Percentiles rank a stretch among this genome's conserved stretches.
phyloP scores from a whole-genome alignment of 2,113 vertebrate species.

The Passer montanus region DNA sequence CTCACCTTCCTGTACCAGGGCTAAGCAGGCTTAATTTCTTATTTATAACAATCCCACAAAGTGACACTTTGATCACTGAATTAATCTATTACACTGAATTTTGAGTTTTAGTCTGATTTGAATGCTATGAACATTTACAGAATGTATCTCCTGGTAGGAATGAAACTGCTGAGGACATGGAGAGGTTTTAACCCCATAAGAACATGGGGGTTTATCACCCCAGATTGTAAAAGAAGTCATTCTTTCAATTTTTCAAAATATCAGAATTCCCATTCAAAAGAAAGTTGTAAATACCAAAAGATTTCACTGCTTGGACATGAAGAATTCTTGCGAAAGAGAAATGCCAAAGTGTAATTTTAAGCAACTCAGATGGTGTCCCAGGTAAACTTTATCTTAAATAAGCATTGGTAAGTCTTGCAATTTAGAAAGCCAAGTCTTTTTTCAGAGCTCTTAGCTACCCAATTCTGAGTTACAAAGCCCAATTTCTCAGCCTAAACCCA shows the following conservation, averaged over 20 bases:
- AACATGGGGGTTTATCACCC: neutral
- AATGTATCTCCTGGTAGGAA: fast-evolving
- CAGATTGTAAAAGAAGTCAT: neutral
- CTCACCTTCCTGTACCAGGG: neutral
- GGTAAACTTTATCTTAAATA: neutral
- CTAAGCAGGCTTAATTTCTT: neutral
- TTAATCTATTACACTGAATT: neutral
- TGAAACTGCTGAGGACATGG: neutral
- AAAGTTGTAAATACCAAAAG: neutral
- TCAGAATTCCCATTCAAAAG: neutral
- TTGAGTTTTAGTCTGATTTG: neutral
- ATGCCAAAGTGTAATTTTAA: neutral
- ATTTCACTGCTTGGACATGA: neutral
- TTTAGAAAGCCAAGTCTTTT: neutral
- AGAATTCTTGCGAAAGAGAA: neutral
- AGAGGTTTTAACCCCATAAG: neutral
- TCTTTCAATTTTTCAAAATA: neutral
- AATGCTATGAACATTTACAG: neutral
- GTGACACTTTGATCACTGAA: neutral
- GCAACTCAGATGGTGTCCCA: neutral
- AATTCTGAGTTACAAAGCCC: neutral
- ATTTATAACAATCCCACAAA: neutral
- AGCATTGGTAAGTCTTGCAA: neutral
- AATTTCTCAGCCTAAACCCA: neutral
- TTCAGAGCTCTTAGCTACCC: neutral